Evolutionary conservation across 2,797 vertebrate species (phyloP).

Genomic region (Alectoris magna): DNA sequence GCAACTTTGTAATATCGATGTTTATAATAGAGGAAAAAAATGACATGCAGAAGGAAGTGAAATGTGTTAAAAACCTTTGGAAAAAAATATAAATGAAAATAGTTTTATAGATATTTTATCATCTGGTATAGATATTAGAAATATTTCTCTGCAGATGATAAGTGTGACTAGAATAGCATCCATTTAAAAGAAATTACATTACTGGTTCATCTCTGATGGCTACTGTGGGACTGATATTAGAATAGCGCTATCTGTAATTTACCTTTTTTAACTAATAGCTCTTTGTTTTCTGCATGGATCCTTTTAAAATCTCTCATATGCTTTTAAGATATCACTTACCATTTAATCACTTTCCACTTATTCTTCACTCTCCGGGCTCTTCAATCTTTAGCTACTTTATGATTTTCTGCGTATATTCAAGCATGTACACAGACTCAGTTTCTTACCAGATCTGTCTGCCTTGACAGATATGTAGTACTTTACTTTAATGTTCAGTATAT

Average conservation of each 20-base stretch:
- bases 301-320: slow-evolving; percentile 63
- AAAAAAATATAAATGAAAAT: slow-evolving; percentile 64
- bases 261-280: slow-evolving; percentile 69
- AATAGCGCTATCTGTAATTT: slow-evolving; percentile 50
- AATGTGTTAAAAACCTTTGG: slow-evolving; percentile 42
- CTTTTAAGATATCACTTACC: slow-evolving; percentile 72
- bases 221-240: slow-evolving; percentile 66
- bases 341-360: slow-evolving; percentile 72
- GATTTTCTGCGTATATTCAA: background rate
- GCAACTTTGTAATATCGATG: slow-evolving; percentile 45
- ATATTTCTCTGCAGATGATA: slow-evolving; percentile 61
- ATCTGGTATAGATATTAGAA: slow-evolving; percentile 69
- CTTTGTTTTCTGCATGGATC: slow-evolving; percentile 60
- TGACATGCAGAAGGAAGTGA: background rate
- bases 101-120: slow-evolving; percentile 48
- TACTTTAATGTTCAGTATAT: background rate
- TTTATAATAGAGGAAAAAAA: slow-evolving; percentile 50
- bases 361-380: slow-evolving; percentile 40
- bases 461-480: background rate
- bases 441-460: slow-evolving; percentile 7
- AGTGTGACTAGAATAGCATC: slow-evolving; percentile 72
- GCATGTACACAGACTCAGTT: slow-evolving; percentile 13
- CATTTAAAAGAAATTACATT: slow-evolving; percentile 69
- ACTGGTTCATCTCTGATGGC: slow-evolving; percentile 57
- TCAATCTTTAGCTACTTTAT: slow-evolving; percentile 33